Evolutionary conservation across 2,888 invertebrate species (phyloP).

Genomic region (Cotesia congregata): DNA sequence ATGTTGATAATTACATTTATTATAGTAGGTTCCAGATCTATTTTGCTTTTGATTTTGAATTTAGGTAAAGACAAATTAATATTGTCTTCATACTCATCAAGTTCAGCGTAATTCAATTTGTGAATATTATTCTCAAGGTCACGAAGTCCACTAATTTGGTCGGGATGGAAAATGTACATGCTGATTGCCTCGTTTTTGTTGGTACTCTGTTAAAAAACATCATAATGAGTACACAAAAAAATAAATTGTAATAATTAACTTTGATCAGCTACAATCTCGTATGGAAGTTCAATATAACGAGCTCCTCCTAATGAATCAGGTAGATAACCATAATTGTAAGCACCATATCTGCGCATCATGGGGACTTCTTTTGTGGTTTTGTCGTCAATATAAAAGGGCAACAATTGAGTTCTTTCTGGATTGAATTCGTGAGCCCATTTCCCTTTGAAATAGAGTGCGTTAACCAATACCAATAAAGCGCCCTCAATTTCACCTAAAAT

Average conservation of each 20-base stretch:
- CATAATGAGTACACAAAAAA: too few relatives aligned
- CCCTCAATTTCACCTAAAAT: slow-evolving; percentile 72
- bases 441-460: slow-evolving; percentile 90
- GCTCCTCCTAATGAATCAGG: not conserved
- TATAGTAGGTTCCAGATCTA: slow-evolving; percentile 51
- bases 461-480: slow-evolving; percentile 82
- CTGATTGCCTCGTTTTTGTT: slow-evolving; percentile 70
- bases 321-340: not conserved
- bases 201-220: slow-evolving; percentile 72
- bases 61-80: slow-evolving; percentile 67
- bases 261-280: not conserved
- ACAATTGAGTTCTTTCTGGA: slow-evolving; percentile 72
- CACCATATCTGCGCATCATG: slow-evolving; percentile 70
- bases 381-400: slow-evolving; percentile 77
- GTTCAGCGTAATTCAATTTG: slow-evolving; percentile 42
- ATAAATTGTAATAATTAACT: too few relatives aligned
- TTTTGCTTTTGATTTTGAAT: slow-evolving; percentile 68
- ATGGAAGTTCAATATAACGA: not conserved
- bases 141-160: slow-evolving; percentile 74
- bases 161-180: slow-evolving; percentile 82
- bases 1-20: not conserved
- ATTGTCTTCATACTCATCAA: slow-evolving; percentile 44
- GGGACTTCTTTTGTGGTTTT: slow-evolving; percentile 73
- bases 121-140: slow-evolving; percentile 64
- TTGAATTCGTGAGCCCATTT: slow-evolving; percentile 81